A percentile compares a stretch with the other conserved stretches of the same genome.
phyloP scores from a whole-genome alignment of 2,888 invertebrate genomes.

The Sicus ferrugineus region DNA sequence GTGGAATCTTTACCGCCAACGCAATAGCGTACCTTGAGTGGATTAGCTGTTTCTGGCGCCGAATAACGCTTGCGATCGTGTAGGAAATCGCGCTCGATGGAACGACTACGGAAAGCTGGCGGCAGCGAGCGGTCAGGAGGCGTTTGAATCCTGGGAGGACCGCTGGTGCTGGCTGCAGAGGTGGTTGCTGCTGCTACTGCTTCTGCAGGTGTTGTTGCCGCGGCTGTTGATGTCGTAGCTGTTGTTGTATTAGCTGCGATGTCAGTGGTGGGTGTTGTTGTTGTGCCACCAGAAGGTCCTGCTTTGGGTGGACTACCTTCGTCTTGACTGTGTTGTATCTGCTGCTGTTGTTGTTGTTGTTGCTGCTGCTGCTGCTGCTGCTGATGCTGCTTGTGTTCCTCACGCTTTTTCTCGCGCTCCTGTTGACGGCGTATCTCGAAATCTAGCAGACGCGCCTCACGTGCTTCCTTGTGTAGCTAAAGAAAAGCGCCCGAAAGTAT shows the following conservation, averaged over 20 bases:
- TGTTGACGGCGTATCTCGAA: constrained; percentile 64
- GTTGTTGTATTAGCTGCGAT: constrained; percentile 40
- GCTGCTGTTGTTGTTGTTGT: constrained; percentile 46
- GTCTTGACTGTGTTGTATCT: constrained; percentile 38
- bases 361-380: constrained; percentile 46
- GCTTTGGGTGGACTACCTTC: constrained; percentile 44
- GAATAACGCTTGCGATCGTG: constrained; percentile 61
- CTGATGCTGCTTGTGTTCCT: constrained; percentile 52
- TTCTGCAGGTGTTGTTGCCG: constrained; percentile 41
- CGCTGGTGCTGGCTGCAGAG: constrained; percentile 39
- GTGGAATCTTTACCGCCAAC: too few relatives aligned
- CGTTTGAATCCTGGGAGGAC: constrained; percentile 52
- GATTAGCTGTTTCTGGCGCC: constrained; percentile 52
- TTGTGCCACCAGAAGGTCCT: constrained; percentile 42
- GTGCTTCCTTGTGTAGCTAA: constrained; percentile 63
- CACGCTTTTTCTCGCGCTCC: constrained; percentile 61
- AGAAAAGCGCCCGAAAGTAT: constrained; percentile 18
- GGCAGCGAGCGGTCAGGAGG: constrained; percentile 59
- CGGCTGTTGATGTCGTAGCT: constrained; percentile 15
- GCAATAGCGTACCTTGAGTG: constrained; percentile 52
- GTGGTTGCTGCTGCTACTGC: constrained; percentile 40
- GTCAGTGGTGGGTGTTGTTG: constrained; percentile 38
- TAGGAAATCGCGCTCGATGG: constrained; percentile 58
- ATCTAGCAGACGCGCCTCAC: constrained; percentile 64
- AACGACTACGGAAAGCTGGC: constrained; percentile 62